Evolutionary conservation across 1,140 invertebrate genomes (phyloP), one percentile per base, ranked within the genome.

Genomic region (Cylas formicarius): DNA sequence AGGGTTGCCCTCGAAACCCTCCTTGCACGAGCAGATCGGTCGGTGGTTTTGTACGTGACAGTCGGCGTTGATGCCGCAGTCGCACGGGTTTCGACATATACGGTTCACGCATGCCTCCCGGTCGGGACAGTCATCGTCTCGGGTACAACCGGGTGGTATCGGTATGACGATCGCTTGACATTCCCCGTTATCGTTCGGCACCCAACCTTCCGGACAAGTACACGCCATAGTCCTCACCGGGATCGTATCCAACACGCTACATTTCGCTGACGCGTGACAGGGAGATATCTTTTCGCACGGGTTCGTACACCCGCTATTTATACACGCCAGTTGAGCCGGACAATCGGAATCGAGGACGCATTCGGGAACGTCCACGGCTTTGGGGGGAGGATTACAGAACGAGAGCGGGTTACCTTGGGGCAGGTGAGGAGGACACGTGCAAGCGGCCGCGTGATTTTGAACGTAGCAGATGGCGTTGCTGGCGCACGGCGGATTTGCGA

Each of bases 191-290:
- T 80, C 70, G 56, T 88, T 78, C 2, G 86, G 84, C 41, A 87
- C 77, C 72, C 79, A 88, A 11, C 84, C 84, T 53, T 86, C 81
- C 0, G 85, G 82, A 57, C 87, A 90, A 35, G 84, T 82, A 58
- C 86, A 90, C 23, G 84, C 81, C 76, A 91, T 82, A 1, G 86
- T 90, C 35, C 85, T 67, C 8, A 90, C 82, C 2, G 87, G 87
- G 17, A 84, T 70, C 11, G 84, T 87, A 57, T 90, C 82, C 2
- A 87, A 71, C 4, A 89, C 85, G 50, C 76, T 78, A 62, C 87
- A 91, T 26, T 75, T 71, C 2, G 86, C 78, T 26, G 77, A 80
- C 27, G 72, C 71, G 26, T 76, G 66, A 44, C 88, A 86, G 3
- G 85, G 83, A 55, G 75, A 76, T 21, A 92, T 71, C 61, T 76